Conservation (phyloP, 2,113 vertebrate genomes). For the Bubalus kerabau region DNA sequence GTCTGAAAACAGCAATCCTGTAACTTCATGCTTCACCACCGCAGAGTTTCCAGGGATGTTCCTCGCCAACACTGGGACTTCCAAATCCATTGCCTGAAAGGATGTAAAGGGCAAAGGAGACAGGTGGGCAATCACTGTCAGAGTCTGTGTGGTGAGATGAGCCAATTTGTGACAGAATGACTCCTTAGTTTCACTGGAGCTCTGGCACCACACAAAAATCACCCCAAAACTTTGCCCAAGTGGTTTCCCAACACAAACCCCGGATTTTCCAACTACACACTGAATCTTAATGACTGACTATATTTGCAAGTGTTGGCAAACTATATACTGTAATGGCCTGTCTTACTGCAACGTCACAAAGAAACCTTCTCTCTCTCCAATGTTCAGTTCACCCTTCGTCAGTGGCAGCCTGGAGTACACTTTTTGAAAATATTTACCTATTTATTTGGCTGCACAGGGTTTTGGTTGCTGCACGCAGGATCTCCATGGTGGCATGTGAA, state of each 20-base stretch:
- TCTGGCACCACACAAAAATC: not conserved
- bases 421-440: not conserved
- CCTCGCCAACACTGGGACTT: constrained; percentile 88
- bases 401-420: constrained; percentile 13
- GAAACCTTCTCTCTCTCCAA: not conserved
- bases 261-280: not conserved
- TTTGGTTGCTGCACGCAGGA: not conserved
- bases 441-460: not conserved
- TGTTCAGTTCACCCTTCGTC: not conserved
- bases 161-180: fast-evolving
- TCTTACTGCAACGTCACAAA: not conserved
- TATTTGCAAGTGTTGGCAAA: not conserved
- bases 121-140: fast-evolving
- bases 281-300: not conserved
- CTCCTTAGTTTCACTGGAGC: not conserved
- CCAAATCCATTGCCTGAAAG: constrained; percentile 92
- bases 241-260: not conserved
- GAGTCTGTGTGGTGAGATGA: fast-evolving
- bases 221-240: not conserved
- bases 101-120: not conserved
- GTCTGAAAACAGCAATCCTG: constrained; percentile 88
- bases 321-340: not conserved
- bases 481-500: not conserved
- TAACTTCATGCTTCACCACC: constrained; percentile 85
- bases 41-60: constrained; percentile 92